phyloP scores from a whole-genome alignment of 2,113 vertebrate genomes.

The Hylia prasina region DNA sequence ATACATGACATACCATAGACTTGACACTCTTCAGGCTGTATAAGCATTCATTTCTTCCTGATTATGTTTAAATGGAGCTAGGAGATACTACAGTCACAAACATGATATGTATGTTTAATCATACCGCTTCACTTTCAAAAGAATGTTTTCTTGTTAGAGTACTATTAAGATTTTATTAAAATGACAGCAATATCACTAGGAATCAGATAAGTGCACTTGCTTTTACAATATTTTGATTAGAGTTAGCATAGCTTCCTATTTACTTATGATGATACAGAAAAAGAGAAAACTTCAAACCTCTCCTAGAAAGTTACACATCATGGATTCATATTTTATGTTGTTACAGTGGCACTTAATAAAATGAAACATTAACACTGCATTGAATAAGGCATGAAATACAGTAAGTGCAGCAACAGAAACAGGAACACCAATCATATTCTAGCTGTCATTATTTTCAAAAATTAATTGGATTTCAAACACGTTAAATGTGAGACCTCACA shows the following conservation, averaged over 20 bases:
- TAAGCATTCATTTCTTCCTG: background rate
- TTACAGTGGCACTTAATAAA: background rate
- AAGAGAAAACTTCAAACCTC: background rate
- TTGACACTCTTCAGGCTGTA: background rate
- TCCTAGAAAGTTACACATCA: background rate
- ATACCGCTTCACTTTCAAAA: background rate
- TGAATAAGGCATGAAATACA: background rate
- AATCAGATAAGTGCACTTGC: background rate
- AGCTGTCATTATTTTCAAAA: background rate
- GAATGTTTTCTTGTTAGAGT: conserved; percentile 30
- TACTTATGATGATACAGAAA: background rate
- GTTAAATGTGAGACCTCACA: background rate
- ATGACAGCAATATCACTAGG: background rate
- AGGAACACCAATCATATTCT: background rate
- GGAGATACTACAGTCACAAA: conserved; percentile 11
- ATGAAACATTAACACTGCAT: background rate
- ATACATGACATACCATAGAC: background rate
- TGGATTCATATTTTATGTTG: background rate
- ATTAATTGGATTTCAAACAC: background rate
- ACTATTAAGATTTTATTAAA: conserved; percentile 50
- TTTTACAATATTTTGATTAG: conserved; percentile 39
- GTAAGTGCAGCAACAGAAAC: background rate
- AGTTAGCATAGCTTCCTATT: background rate
- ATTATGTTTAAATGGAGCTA: conserved; percentile 1
- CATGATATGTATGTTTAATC: background rate